Conservation (phyloP, 2,888 invertebrate genomes). For the Phengaris alcon region DNA sequence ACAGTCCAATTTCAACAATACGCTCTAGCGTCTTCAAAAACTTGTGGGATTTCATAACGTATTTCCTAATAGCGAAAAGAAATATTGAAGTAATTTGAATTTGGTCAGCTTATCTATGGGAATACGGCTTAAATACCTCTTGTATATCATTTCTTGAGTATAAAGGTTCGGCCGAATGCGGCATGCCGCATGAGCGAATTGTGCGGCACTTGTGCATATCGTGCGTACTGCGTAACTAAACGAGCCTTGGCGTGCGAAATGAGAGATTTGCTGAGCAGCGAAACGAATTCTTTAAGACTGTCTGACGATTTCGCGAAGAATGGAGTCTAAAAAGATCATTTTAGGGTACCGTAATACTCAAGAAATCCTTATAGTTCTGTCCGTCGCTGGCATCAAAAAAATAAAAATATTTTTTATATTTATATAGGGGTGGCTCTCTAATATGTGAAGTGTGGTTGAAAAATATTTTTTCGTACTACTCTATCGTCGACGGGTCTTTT, state of each 20-base stretch:
- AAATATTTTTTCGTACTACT: too few species aligned
- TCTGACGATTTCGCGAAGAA: not conserved
- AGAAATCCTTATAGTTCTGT: too few species aligned
- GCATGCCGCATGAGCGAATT: not conserved
- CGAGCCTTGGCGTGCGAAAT: conserved; percentile 10
- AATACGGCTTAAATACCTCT: not conserved
- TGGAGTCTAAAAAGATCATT: too few species aligned
- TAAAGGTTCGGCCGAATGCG: not conserved
- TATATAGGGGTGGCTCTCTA: too few species aligned
- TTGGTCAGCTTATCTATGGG: not conserved
- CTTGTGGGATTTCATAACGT: not conserved
- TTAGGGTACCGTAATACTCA: too few species aligned
- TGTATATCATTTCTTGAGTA: not conserved
- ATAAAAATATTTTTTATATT: too few species aligned
- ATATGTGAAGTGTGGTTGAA: too few species aligned
- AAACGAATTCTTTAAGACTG: not conserved
- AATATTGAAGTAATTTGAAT: not conserved
- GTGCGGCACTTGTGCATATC: not conserved
- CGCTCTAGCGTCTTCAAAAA: conserved; percentile 9
- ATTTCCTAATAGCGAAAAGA: not conserved
- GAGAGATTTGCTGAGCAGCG: not conserved
- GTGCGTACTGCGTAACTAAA: not conserved
- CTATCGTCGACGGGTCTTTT: too few species aligned
- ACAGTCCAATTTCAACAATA: conserved; percentile 11
- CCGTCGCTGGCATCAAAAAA: too few species aligned